phyloP scores from a whole-genome alignment of 2,797 vertebrate genomes.

The Eulemur mongoz region DNA sequence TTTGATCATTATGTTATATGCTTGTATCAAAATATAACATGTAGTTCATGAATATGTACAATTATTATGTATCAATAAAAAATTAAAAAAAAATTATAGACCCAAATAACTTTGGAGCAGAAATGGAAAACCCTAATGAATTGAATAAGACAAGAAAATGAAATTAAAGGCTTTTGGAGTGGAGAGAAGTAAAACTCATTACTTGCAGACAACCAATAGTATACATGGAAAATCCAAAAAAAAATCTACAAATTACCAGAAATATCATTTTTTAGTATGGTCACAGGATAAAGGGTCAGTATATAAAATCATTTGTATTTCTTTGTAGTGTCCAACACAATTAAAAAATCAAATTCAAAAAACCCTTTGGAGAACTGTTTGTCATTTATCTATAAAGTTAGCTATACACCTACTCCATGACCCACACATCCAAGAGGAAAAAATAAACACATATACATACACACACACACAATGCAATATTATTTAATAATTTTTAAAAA shows the following conservation, averaged over 20 bases:
- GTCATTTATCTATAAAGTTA: background rate
- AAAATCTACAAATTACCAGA: background rate
- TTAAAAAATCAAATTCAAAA: background rate
- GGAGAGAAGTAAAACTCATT: background rate
- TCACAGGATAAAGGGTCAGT: background rate
- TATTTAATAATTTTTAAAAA: background rate
- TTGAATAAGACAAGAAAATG: background rate
- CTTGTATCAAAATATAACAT: too few species aligned
- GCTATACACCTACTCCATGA: background rate
- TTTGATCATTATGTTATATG: too few species aligned
- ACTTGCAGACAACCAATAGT: background rate
- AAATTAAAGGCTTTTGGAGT: background rate
- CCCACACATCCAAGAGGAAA: background rate
- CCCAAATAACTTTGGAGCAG: background rate
- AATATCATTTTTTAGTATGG: background rate
- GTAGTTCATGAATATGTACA: too few species aligned
- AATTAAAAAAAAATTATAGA: background rate
- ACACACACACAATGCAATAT: too few species aligned
- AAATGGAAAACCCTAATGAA: background rate
- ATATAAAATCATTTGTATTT: background rate
- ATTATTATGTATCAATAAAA: background rate
- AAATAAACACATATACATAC: background rate
- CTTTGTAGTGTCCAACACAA: background rate
- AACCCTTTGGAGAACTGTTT: background rate
- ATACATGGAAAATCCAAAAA: background rate